A percentile compares a stretch with the other conserved stretches of the same genome.
Conservation (phyloP, 1,140 invertebrate genomes). For the Drosophila guanche region DNA sequence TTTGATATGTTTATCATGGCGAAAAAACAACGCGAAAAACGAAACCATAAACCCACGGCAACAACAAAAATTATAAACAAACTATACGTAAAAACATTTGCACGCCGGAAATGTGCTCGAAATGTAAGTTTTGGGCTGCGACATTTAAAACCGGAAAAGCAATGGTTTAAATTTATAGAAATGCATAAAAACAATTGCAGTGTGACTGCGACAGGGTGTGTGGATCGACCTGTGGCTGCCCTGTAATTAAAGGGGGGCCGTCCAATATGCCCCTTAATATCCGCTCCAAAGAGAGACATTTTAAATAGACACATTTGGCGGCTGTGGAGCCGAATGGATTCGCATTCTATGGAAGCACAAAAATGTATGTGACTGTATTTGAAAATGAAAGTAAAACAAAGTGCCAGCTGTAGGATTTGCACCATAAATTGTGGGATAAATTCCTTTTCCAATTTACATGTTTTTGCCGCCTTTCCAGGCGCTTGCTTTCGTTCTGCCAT, state of each 20-base stretch:
- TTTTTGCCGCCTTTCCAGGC: too few relatives aligned
- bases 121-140: conserved; percentile 38
- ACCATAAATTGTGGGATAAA: too few relatives aligned
- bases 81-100: conserved; percentile 23
- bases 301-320: too few relatives aligned
- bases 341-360: too few relatives aligned
- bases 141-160: conserved; percentile 45
- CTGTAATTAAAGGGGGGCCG: not conserved
- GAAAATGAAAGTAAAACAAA: too few relatives aligned
- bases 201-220: not conserved
- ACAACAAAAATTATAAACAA: conserved; percentile 21
- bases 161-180: conserved; percentile 13
- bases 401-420: too few relatives aligned
- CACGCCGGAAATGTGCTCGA: conserved; percentile 37
- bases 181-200: not conserved
- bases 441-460: too few relatives aligned
- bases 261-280: not conserved
- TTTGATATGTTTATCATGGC: conserved; percentile 44
- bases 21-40: not conserved
- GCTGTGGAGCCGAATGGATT: too few relatives aligned
- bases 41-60: conserved; percentile 21
- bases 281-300: too few relatives aligned
- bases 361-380: too few relatives aligned
- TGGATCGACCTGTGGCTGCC: not conserved
- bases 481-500: not conserved